phyloP scores from a whole-genome alignment of 64 coral and sea anemone species.

The Exaiptasia diaphana region DNA sequence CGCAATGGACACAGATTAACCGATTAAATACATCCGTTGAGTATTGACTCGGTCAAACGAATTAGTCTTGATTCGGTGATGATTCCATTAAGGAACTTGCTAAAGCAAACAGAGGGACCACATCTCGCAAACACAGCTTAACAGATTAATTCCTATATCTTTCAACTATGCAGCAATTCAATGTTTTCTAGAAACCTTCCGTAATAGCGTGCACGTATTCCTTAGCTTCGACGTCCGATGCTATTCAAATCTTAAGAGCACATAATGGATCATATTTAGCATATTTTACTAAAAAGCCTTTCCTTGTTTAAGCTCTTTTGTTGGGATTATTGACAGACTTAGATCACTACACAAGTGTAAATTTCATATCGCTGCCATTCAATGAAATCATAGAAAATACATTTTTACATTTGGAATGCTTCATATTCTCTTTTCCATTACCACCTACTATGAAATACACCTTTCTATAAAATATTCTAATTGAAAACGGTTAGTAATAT shows the following conservation, averaged over 20 bases:
- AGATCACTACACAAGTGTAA: too few relatives aligned
- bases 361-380: too few relatives aligned
- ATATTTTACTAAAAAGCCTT: constrained; percentile 40
- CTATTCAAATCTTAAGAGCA: constrained; percentile 17
- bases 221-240: too few relatives aligned
- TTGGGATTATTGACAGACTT: constrained; percentile 14
- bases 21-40: not conserved
- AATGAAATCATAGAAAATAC: too few relatives aligned
- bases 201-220: too few relatives aligned
- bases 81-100: constrained; percentile 9
- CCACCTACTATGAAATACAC: too few relatives aligned
- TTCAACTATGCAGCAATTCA: not conserved
- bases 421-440: too few relatives aligned
- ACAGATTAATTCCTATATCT: not conserved
- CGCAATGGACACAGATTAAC: too few relatives aligned
- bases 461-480: too few relatives aligned
- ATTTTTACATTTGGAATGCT: too few relatives aligned
- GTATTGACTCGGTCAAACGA: not conserved
- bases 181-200: not conserved
- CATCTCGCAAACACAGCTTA: not conserved
- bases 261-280: not conserved
- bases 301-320: constrained; percentile 5
- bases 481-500: too few relatives aligned
- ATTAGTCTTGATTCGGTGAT: not conserved
- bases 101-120: not conserved